Percentiles rank a stretch among this genome's conserved stretches.
Conservation (phyloP, 2,797 vertebrate genomes). For the Peromyscus eremicus region DNA sequence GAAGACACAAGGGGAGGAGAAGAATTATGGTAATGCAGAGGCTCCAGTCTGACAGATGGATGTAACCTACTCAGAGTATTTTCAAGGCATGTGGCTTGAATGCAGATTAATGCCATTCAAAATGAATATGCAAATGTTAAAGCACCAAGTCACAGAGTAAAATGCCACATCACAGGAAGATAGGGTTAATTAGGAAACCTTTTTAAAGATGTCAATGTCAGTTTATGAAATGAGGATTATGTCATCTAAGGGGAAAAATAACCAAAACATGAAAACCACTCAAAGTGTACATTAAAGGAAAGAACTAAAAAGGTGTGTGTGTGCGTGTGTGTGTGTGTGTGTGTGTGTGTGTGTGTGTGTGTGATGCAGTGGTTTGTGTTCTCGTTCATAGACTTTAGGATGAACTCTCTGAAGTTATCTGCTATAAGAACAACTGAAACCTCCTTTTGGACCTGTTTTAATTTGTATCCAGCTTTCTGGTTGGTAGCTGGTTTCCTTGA, state of each 20-base stretch:
- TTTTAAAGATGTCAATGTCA: constrained; percentile 70
- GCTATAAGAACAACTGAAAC: background rate
- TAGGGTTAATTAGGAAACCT: constrained; percentile 73
- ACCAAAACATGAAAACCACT: constrained; percentile 37
- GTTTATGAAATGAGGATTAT: constrained; percentile 74
- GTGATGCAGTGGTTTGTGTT: background rate
- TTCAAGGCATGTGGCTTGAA: constrained; percentile 74
- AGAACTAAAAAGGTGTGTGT: constrained; percentile 18
- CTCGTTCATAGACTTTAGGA: constrained; percentile 30
- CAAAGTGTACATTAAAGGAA: constrained; percentile 37
- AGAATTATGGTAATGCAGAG: constrained; percentile 52
- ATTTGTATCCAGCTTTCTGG: background rate
- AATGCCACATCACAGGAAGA: constrained; percentile 75
- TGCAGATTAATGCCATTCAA: constrained; percentile 74
- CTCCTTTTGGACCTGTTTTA: constrained; percentile 49
- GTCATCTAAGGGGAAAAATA: constrained; percentile 46
- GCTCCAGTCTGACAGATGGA: constrained; percentile 75
- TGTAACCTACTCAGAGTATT: constrained; percentile 77
- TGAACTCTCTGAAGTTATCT: constrained; percentile 14
- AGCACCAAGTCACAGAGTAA: constrained; percentile 68
- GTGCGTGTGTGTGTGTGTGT: background rate
- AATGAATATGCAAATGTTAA: constrained; percentile 78
- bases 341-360: background rate
- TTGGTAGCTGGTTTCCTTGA: constrained; percentile 56
- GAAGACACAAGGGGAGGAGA: constrained; percentile 54